These are phyloP conservation scores for Lacanobia wlatinum DNA, from an alignment of 2,888 invertebrate species.

Conservation along the genomic window DNA sequence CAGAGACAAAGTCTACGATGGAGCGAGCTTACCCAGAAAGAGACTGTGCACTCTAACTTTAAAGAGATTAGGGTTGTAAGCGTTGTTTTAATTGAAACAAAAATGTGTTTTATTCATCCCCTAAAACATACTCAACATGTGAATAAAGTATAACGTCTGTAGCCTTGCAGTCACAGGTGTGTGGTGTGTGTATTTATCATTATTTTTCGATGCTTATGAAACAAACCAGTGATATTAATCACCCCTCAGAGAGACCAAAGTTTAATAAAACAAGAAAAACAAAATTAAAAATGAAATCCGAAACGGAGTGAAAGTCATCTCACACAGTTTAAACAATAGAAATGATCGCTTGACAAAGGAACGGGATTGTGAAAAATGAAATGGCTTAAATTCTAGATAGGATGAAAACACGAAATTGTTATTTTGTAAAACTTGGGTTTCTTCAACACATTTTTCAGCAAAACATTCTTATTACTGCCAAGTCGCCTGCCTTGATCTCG, in stretches of 20 bases:
- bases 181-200: neutral
- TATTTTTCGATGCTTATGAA: neutral
- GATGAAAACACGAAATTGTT: slow-evolving; percentile 33
- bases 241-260: slow-evolving; percentile 2
- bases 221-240: slow-evolving; percentile 30
- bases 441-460: slow-evolving; percentile 14
- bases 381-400: slow-evolving; percentile 26
- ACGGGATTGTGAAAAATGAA: slow-evolving; percentile 46
- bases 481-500: slow-evolving; percentile 27
- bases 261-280: too few species aligned
- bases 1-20: too few species aligned
- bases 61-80: too few species aligned
- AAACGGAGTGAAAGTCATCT: slow-evolving; percentile 15
- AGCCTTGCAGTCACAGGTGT: too few species aligned
- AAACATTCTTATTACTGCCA: slow-evolving; percentile 28
- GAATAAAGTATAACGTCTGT: too few species aligned
- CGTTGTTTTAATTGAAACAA: too few species aligned
- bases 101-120: too few species aligned
- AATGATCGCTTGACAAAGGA: slow-evolving; percentile 30
- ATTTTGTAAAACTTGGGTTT: slow-evolving; percentile 14
- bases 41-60: too few species aligned
- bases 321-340: slow-evolving; percentile 45
- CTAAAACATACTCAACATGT: too few species aligned
- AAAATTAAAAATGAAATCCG: too few species aligned
- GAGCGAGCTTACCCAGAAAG: too few species aligned